Percentiles rank a stretch among this genome's conserved stretches.
phyloP scores from a whole-genome alignment of 2,113 vertebrate species.

The Solea senegalensis region DNA sequence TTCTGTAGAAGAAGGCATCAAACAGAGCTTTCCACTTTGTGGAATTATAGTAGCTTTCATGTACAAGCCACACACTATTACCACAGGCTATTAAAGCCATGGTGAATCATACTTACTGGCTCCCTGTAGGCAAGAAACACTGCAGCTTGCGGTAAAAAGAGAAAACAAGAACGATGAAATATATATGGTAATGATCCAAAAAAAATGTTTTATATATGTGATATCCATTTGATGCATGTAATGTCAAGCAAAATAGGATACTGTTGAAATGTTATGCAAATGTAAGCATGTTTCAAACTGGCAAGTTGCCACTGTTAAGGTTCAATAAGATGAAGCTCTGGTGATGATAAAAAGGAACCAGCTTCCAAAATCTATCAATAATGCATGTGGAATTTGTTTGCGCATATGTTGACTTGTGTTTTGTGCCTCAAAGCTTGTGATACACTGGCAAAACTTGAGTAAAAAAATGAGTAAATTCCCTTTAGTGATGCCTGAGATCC shows the following conservation, averaged over 20 bases:
- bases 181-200: conserved; percentile 31
- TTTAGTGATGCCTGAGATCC: conserved; percentile 12
- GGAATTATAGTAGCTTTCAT: conserved; percentile 64
- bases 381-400: conserved; percentile 61
- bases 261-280: conserved; percentile 15
- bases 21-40: conserved; percentile 53
- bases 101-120: conserved; percentile 43
- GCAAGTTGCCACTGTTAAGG: conserved; percentile 27
- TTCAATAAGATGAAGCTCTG: conserved; percentile 44
- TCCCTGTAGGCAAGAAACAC: conserved; percentile 19
- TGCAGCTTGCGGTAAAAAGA: conserved; percentile 17
- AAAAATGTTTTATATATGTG: conserved; percentile 1
- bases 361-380: conserved; percentile 55
- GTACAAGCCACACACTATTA: conserved; percentile 60
- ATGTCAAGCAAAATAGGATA: conserved; percentile 1
- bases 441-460: conserved; percentile 25
- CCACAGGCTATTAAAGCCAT: conserved; percentile 53
- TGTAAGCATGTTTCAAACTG: conserved; percentile 8
- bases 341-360: conserved; percentile 49
- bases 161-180: neutral
- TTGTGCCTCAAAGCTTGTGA: conserved; percentile 7
- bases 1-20: conserved; percentile 52
- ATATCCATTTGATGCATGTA: conserved; percentile 2
- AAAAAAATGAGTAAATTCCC: conserved; percentile 1
- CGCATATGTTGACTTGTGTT: conserved; percentile 53